phyloP scores from a whole-genome alignment of 2,888 invertebrate species.

The Dolichomitus sp. region DNA sequence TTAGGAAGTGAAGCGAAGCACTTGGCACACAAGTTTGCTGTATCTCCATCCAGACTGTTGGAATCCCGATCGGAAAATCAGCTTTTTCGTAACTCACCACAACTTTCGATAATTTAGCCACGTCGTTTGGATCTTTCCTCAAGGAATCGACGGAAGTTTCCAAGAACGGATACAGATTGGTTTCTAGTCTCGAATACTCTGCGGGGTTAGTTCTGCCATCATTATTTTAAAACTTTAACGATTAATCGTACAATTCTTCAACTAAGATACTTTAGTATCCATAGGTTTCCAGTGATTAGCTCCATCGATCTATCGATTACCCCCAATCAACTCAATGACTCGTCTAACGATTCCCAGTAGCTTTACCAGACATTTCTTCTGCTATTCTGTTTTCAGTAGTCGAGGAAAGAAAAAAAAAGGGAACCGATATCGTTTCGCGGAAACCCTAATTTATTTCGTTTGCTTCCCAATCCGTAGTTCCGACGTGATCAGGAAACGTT shows the following conservation, averaged over 20 bases:
- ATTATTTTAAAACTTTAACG: constrained; percentile 57
- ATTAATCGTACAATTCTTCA: constrained; percentile 47
- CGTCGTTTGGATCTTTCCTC: constrained; percentile 35
- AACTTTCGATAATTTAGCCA: constrained; percentile 53
- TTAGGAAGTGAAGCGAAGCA: constrained; percentile 43
- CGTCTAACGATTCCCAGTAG: constrained; percentile 26
- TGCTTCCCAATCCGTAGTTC: constrained; percentile 44
- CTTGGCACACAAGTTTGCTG: constrained; percentile 42
- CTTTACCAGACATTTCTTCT: constrained; percentile 19
- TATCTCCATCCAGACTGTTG: constrained; percentile 22
- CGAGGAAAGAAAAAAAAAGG: neutral
- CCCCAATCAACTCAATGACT: constrained; percentile 48
- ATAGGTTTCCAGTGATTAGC: constrained; percentile 39
- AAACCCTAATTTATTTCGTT: constrained; percentile 38
- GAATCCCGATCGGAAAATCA: constrained; percentile 42
- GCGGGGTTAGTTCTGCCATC: constrained; percentile 12
- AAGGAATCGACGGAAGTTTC: constrained; percentile 18
- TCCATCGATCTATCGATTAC: constrained; percentile 50
- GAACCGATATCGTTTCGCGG: constrained; percentile 18
- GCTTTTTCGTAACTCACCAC: constrained; percentile 2
- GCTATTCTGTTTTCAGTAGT: neutral
- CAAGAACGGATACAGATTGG: constrained; percentile 12
- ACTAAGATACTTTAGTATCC: neutral
- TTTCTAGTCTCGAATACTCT: constrained; percentile 10
- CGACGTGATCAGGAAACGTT: constrained; percentile 19